Base-by-base conservation (phyloP, 2,888 invertebrate species). In the Volucella inanis region DNA sequence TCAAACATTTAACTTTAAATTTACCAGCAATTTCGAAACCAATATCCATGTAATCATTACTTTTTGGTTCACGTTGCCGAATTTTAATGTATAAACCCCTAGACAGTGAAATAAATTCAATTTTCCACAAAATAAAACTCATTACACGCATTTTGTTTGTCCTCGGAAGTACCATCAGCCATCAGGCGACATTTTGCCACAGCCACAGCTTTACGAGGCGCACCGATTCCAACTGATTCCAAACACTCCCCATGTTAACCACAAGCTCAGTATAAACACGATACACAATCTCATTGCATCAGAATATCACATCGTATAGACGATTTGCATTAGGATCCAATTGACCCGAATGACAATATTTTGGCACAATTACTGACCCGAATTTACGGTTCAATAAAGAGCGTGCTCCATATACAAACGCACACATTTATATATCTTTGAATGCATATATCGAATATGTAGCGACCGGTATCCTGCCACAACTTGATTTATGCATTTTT, bases 401-500 rank as follows among this genome's bases (percentile, higher is more conserved):
- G 61, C n/a, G 39, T 55, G 41, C 14, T 15, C 0, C 9, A 15
- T n/a, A 10, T 52, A 31, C 22, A 22, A 15, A 31, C 45, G 12
- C 55, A 41, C 15, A 1, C 49, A 31, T 11, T 10, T 31, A 31
- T 6, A 31, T 6, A 31, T 31, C 31, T 31, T 31, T 31, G 6
- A 31, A 31, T 31, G 18, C 2, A 22, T 3, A 22, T 22, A 22
- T 22, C 18, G 18, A 22, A 22, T 22, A 22, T 3, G 2, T 22
- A 22, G 10, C 12, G n/a, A 57, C 72, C 72, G 75, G 77, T 83
- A 83, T 78, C 78, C 79, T 59, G 55, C 59, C 72, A 62, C 72
- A 72, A 62, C 67, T 72, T 85, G 85, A 85, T 85, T 81, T 85
- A 85, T 85, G 68, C 52, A 85, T 72, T 77, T 81, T 85, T 85